A percentile compares a stretch with the other conserved stretches of the same genome.
phyloP scores from a whole-genome alignment of 2,113 vertebrate species.

The Bambusicola thoracicus region DNA sequence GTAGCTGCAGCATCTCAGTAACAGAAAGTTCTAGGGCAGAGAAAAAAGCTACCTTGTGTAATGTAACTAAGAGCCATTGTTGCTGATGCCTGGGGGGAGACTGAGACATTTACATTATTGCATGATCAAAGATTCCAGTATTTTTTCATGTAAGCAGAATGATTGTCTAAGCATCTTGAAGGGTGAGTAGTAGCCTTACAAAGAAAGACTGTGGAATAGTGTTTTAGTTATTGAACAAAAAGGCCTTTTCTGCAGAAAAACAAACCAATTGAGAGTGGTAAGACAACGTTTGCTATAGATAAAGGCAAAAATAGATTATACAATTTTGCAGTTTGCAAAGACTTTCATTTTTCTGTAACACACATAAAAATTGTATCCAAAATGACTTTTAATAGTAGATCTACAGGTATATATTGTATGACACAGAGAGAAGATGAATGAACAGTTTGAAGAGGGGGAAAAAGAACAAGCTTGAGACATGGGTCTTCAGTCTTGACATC shows the following conservation, averaged over 20 bases:
- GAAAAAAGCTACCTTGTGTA: constrained; percentile 2
- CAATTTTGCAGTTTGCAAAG: not conserved
- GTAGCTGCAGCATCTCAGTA: not conserved
- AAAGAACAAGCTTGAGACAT: no score
- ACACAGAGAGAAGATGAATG: no score
- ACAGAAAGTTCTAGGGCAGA: not conserved
- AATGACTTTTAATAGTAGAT: not conserved
- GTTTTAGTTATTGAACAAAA: constrained; percentile 20
- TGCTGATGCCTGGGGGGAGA: not conserved
- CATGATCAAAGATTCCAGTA: constrained; percentile 38
- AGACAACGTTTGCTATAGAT: not conserved
- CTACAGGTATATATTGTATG: not conserved
- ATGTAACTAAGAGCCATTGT: constrained; percentile 23
- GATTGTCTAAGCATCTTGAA: constrained; percentile 3
- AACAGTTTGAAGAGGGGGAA: no score
- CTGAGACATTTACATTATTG: not conserved
- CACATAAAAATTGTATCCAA: not conserved
- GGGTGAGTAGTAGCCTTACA: constrained; percentile 5
- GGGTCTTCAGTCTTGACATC: not conserved
- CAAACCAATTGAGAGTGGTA: not conserved
- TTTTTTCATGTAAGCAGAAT: constrained; percentile 39
- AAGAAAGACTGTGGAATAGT: not conserved
- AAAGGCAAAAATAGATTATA: not conserved
- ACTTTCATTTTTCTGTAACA: not conserved
- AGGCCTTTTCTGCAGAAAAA: not conserved